These are phyloP conservation scores for Rhynchonycteris naso DNA, from an alignment of 2,797 vertebrate genomes.

Conservation along the genomic window DNA sequence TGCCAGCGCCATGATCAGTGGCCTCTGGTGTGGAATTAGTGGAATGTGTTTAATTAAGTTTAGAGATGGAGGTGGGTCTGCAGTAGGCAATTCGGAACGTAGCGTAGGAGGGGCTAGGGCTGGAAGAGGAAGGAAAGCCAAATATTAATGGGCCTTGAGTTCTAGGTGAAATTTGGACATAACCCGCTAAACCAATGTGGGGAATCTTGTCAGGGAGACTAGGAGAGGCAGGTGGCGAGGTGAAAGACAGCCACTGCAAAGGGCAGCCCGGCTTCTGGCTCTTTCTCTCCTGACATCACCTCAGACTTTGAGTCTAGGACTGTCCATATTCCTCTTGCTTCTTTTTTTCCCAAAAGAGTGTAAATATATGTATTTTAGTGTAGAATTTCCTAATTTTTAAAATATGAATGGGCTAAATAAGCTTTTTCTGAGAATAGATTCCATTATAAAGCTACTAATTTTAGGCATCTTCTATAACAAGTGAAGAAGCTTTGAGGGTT, in stretches of 20 bases:
- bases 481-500: background rate
- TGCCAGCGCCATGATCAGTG: background rate
- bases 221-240: rapidly evolving
- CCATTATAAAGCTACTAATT: background rate
- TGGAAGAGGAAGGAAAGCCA: background rate
- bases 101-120: background rate
- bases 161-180: background rate
- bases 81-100: background rate
- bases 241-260: background rate
- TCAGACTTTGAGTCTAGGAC: background rate
- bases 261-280: background rate
- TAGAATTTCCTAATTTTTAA: background rate
- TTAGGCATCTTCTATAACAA: background rate
- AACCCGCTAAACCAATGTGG: background rate
- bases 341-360: background rate
- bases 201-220: background rate
- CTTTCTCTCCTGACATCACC: background rate
- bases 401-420: background rate
- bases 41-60: background rate
- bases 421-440: background rate
- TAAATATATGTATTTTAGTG: background rate
- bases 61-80: background rate
- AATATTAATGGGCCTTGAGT: background rate
- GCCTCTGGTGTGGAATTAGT: background rate
- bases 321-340: background rate